phyloP scores from a whole-genome alignment of 1,140 invertebrate genomes.

The Meteorus sp. region DNA sequence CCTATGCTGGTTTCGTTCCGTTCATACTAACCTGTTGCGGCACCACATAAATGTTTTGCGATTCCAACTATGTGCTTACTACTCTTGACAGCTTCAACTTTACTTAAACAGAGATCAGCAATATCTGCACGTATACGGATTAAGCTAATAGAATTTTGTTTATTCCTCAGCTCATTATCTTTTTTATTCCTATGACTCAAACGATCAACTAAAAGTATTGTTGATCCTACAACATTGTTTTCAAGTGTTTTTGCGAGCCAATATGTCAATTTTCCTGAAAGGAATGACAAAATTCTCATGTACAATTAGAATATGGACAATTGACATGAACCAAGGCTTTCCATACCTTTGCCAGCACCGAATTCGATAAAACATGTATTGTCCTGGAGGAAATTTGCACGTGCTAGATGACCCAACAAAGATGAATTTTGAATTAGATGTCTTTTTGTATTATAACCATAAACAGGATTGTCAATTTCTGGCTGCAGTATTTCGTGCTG shows the following conservation, averaged over 20 bases:
- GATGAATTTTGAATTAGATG: constrained; percentile 75
- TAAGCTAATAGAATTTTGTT: constrained; percentile 57
- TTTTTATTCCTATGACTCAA: constrained; percentile 79
- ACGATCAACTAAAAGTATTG: constrained; percentile 75
- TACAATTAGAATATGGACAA: constrained; percentile 19
- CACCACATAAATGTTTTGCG: constrained; percentile 86
- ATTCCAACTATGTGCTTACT: constrained; percentile 66
- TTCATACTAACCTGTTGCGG: constrained; percentile 69
- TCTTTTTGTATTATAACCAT: constrained; percentile 66
- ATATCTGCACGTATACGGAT: constrained; percentile 74
- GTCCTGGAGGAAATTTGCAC: constrained; percentile 59
- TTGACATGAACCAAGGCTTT: neutral
- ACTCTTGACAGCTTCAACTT: constrained; percentile 59
- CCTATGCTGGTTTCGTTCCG: no score
- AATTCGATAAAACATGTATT: constrained; percentile 79
- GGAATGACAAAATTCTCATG: constrained; percentile 18
- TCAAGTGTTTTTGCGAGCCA: constrained; percentile 69
- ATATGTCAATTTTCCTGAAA: constrained; percentile 71
- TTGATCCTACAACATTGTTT: constrained; percentile 52
- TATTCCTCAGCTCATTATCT: constrained; percentile 71
- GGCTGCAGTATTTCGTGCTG: constrained; percentile 58
- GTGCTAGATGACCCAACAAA: constrained; percentile 66
- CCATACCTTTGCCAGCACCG: constrained; percentile 81
- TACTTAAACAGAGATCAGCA: constrained; percentile 68
- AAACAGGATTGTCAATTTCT: constrained; percentile 65